A percentile compares a stretch with the other conserved stretches of the same genome.
Conservation (phyloP, 2,113 vertebrate species). For the Coryphaenoides rupestris region DNA sequence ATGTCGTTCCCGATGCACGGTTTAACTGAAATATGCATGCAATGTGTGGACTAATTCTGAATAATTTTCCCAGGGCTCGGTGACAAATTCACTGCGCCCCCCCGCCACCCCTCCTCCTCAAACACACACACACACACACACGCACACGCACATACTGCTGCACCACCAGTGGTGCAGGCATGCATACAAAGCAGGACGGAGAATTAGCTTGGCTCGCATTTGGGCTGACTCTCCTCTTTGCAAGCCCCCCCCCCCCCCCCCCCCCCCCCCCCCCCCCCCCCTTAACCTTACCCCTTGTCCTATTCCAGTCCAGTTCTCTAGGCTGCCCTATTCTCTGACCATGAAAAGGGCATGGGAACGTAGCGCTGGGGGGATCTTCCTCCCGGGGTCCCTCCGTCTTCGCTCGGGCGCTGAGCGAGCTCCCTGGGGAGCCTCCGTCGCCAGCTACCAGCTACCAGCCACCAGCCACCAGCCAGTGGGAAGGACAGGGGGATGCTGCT, state of each 20-base stretch:
- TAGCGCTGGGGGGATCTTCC: conserved; percentile 47
- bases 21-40: conserved; percentile 40
- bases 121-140: background rate
- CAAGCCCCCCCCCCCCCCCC: conserved; percentile 1
- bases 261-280: background rate
- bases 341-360: conserved; percentile 60
- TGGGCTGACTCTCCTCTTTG: conserved; percentile 34
- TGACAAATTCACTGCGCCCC: conserved; percentile 59
- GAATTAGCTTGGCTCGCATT: conserved; percentile 51
- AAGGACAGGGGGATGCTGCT: conserved; percentile 6
- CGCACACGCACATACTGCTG: background rate
- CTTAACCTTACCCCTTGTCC: too few relatives aligned
- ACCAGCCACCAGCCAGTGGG: background rate
- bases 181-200: conserved; percentile 64
- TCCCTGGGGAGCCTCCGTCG: conserved; percentile 26
- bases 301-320: too few relatives aligned
- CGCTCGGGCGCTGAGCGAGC: conserved; percentile 20
- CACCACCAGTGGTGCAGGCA: conserved; percentile 23
- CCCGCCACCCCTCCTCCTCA: conserved; percentile 15
- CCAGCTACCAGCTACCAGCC: background rate
- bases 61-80: conserved; percentile 51
- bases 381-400: conserved; percentile 37
- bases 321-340: conserved; percentile 26
- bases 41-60: conserved; percentile 55
- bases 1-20: background rate